Conservation (phyloP, 53 echinoderm and acorn worm species). For the Astropecten irregularis region DNA sequence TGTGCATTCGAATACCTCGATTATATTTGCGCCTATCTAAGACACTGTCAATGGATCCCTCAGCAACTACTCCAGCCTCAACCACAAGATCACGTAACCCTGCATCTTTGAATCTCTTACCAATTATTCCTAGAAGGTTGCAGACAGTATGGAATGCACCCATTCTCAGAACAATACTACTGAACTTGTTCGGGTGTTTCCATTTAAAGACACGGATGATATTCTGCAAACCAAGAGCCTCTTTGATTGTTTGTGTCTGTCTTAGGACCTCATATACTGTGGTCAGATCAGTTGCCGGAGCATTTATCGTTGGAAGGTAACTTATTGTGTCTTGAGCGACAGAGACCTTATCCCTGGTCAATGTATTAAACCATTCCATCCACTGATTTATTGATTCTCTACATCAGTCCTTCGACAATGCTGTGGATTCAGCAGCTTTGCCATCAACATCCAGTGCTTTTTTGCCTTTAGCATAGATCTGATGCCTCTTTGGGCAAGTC, state of each 20-base stretch:
- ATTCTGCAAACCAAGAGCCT: constrained; percentile 1
- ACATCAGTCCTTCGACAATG: constrained; percentile 40
- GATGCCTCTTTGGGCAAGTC: neutral
- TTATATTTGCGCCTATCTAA: constrained; percentile 59
- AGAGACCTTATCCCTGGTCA: neutral
- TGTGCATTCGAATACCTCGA: constrained; percentile 59
- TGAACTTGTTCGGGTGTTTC: constrained; percentile 5
- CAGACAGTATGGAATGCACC: constrained; percentile 61
- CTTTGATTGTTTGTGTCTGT: constrained; percentile 17
- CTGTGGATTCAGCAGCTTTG: neutral
- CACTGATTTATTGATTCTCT: constrained; percentile 29
- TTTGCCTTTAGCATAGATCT: neutral
- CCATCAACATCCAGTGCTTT: constrained; percentile 35
- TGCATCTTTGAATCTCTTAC: constrained; percentile 57
- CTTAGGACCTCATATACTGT: constrained; percentile 48
- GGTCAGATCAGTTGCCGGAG: constrained; percentile 55
- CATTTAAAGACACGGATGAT: constrained; percentile 20
- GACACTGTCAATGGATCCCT: constrained; percentile 48
- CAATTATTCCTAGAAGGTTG: constrained; percentile 45
- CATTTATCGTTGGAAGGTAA: constrained; percentile 64
- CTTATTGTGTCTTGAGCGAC: constrained; percentile 34
- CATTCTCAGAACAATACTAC: constrained; percentile 38
- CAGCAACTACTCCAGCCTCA: constrained; percentile 57
- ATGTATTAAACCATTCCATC: constrained; percentile 67
- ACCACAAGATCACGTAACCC: constrained; percentile 46